phyloP scores from a whole-genome alignment of 2,888 invertebrate species.

The Rotaria macrura region DNA sequence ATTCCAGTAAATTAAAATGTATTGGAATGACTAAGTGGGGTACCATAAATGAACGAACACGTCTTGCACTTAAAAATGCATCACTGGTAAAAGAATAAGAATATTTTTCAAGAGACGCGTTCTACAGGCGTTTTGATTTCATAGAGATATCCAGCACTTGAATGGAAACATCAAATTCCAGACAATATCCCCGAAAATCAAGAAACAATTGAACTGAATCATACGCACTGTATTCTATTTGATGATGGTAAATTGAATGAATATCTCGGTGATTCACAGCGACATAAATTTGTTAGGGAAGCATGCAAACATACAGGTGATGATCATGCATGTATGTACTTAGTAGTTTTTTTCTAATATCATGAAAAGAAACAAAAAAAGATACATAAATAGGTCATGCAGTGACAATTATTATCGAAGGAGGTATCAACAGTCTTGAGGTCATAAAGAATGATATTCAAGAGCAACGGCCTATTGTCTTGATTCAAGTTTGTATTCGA shows the following conservation, averaged over 20 bases:
- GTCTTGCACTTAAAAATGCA: neutral
- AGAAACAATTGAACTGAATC: neutral
- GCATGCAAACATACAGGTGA: neutral
- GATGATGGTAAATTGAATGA: neutral
- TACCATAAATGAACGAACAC: neutral
- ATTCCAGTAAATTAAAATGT: neutral
- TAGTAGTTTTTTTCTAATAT: too few relatives aligned
- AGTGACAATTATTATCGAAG: neutral
- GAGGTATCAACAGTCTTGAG: neutral
- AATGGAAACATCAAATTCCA: neutral
- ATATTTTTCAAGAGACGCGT: too few relatives aligned
- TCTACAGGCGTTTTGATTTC: too few relatives aligned
- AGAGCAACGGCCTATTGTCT: neutral
- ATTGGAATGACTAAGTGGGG: slow-evolving; percentile 6
- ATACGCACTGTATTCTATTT: neutral
- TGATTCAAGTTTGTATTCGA: neutral
- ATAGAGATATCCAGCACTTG: neutral
- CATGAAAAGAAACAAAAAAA: neutral
- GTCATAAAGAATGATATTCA: neutral
- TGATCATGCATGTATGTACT: neutral
- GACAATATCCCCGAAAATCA: neutral
- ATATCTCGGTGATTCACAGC: neutral
- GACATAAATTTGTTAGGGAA: neutral
- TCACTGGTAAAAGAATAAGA: neutral
- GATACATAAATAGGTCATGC: neutral